phyloP scores from a whole-genome alignment of 2,888 invertebrate species.

The Theristus sp. region DNA sequence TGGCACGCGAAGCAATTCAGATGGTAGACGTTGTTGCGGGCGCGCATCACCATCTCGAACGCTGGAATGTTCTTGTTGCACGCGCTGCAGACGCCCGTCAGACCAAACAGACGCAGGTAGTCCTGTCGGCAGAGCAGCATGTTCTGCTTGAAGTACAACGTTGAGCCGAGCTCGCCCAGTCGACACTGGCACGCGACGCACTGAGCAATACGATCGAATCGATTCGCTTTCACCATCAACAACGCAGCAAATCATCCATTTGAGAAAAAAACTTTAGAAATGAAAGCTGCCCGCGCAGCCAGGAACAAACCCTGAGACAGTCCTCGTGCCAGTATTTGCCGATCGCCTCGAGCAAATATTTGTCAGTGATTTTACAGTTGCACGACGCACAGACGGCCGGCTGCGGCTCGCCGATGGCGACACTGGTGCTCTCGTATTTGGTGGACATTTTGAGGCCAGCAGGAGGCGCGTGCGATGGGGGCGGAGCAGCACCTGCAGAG shows the following conservation, averaged over 20 bases:
- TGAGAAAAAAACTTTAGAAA: background rate
- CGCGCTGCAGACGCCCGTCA: constrained; percentile 71
- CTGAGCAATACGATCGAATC: constrained; percentile 7
- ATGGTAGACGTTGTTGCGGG: constrained; percentile 74
- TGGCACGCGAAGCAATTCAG: constrained; percentile 84
- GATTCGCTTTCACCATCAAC: background rate
- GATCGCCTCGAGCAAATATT: constrained; percentile 64
- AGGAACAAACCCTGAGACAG: constrained; percentile 47
- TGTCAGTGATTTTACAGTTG: constrained; percentile 62
- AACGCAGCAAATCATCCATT: background rate
- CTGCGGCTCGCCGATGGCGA: background rate
- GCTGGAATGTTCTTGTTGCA: constrained; percentile 81
- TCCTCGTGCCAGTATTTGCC: constrained; percentile 85
- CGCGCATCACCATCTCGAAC: constrained; percentile 87
- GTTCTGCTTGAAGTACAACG: constrained; percentile 71
- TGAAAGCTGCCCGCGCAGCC: background rate
- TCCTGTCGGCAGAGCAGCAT: constrained; percentile 74
- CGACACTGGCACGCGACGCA: constrained; percentile 79
- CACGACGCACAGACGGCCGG: constrained; percentile 50
- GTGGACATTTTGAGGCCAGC: too few relatives aligned
- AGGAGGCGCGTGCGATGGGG: too few relatives aligned
- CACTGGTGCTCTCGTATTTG: too few relatives aligned
- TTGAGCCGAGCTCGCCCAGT: constrained; percentile 76
- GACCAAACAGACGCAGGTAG: constrained; percentile 75
- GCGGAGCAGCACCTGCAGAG: too few relatives aligned